These are phyloP conservation scores for Hypena proboscidalis DNA, from an alignment of 2,888 invertebrate genomes.

Conservation along the genomic window DNA sequence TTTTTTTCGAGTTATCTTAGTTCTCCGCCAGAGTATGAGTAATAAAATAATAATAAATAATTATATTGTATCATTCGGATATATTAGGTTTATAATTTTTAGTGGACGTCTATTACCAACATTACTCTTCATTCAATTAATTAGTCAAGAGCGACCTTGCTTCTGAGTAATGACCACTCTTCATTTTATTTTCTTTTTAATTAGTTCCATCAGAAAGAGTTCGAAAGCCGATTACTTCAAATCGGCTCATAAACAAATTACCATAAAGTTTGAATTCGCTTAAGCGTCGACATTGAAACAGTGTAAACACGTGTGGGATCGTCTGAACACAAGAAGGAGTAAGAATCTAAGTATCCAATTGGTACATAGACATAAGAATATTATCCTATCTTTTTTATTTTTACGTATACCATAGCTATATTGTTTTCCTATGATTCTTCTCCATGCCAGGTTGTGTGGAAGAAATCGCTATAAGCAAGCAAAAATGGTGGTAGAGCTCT, in stretches of 20 bases:
- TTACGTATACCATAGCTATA: no score
- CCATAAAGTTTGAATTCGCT: slow-evolving; percentile 31
- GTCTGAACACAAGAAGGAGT: slow-evolving; percentile 40
- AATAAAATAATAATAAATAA: background rate
- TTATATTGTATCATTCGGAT: slow-evolving; percentile 11
- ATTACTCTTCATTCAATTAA: slow-evolving; percentile 64
- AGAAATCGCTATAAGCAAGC: no score
- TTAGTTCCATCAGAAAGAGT: slow-evolving; percentile 53
- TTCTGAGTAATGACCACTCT: slow-evolving; percentile 59
- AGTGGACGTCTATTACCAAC: slow-evolving; percentile 45
- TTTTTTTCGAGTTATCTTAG: no score
- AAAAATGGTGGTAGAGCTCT: no score
- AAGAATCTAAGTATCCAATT: no score
- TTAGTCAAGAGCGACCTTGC: slow-evolving; percentile 63
- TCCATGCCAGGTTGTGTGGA: no score
- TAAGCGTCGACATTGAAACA: slow-evolving; percentile 19
- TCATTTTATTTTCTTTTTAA: slow-evolving; percentile 69
- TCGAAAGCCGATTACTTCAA: slow-evolving; percentile 23
- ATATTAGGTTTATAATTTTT: slow-evolving; percentile 39
- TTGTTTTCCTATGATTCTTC: no score
- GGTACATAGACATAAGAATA: no score
- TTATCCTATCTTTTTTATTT: no score
- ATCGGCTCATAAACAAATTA: no score
- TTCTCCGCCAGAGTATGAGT: no score
- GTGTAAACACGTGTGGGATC: slow-evolving; percentile 35